Conservation (phyloP, 1,140 invertebrate genomes). For the Drosophila ogumai region DNA sequence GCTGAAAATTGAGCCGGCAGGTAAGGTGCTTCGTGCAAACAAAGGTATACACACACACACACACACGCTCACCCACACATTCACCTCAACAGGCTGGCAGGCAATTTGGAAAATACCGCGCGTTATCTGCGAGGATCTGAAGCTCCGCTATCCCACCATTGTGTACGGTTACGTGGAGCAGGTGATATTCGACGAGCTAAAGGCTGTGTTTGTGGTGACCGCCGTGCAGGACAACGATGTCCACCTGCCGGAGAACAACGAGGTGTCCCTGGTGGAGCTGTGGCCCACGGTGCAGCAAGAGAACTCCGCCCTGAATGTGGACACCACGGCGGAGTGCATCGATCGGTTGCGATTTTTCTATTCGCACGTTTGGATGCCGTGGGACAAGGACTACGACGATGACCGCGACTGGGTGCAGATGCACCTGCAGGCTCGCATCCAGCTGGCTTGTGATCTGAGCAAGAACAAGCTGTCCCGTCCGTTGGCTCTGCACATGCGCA, state of each 20-base stretch:
- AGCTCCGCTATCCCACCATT: conserved; percentile 87
- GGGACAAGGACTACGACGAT: conserved; percentile 88
- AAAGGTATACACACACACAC: conserved; percentile 2
- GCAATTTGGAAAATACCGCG: conserved; percentile 88
- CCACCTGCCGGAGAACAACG: conserved; percentile 86
- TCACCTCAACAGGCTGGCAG: conserved; percentile 86
- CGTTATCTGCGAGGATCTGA: conserved; percentile 86
- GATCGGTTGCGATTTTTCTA: conserved; percentile 88
- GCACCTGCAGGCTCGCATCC: conserved; percentile 87
- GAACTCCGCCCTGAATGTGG: conserved; percentile 85
- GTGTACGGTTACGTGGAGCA: conserved; percentile 86
- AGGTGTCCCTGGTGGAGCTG: conserved; percentile 86
- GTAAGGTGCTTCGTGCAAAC: conserved; percentile 44
- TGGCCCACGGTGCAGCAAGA: conserved; percentile 87
- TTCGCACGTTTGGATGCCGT: conserved; percentile 88
- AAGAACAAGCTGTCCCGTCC: conserved; percentile 83
- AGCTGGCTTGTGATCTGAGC: conserved; percentile 87
- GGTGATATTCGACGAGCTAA: conserved; percentile 85
- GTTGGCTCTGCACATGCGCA: conserved; percentile 86
- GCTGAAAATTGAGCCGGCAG: conserved; percentile 86
- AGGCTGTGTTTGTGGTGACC: conserved; percentile 85
- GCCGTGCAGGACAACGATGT: conserved; percentile 87
- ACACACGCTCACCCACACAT: conserved; percentile 3
- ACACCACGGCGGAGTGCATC: conserved; percentile 85
- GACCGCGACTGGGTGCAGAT: conserved; percentile 86